Evolutionary conservation across 2,888 invertebrate genomes (phyloP).

Genomic region (Linnaemya tessellans): DNA sequence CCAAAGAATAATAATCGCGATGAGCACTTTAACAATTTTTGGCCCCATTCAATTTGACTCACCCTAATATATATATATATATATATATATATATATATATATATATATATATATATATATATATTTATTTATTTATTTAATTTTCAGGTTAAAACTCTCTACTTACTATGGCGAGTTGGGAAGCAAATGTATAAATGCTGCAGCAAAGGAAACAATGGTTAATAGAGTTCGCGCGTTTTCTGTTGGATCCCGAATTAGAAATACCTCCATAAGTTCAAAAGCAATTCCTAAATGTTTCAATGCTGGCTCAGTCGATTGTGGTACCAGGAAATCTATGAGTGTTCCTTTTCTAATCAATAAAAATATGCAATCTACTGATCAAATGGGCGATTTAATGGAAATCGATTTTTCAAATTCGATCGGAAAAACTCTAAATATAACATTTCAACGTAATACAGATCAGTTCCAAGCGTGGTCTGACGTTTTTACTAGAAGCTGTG

Average conservation of each 20-base stretch:
- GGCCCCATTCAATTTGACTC: too few species aligned
- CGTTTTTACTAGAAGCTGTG: not conserved
- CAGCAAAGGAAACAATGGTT: constrained; percentile 80
- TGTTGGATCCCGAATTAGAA: constrained; percentile 88
- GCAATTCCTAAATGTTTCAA: constrained; percentile 68
- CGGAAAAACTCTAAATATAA: not conserved
- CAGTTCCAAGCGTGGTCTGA: constrained; percentile 13
- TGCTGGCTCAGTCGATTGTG: constrained; percentile 74
- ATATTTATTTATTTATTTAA: not conserved
- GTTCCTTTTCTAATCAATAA: constrained; percentile 86
- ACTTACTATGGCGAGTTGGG: constrained; percentile 92
- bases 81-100: too few species aligned
- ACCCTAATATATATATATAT: too few species aligned
- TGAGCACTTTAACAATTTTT: too few species aligned
- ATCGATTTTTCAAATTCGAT: constrained; percentile 86
- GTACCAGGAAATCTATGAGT: constrained; percentile 86
- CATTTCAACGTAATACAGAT: not conserved
- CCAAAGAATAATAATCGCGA: too few species aligned
- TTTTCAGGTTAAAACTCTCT: constrained; percentile 33
- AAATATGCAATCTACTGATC: constrained; percentile 85
- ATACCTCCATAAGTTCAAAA: constrained; percentile 75
- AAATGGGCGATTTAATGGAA: constrained; percentile 92
- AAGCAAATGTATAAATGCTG: constrained; percentile 87
- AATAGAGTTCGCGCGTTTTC: constrained; percentile 90
- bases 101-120: too few species aligned